Evolutionary conservation across 2,797 vertebrate species (phyloP).

Genomic region (Ptychobarbus kaznakovi): DNA sequence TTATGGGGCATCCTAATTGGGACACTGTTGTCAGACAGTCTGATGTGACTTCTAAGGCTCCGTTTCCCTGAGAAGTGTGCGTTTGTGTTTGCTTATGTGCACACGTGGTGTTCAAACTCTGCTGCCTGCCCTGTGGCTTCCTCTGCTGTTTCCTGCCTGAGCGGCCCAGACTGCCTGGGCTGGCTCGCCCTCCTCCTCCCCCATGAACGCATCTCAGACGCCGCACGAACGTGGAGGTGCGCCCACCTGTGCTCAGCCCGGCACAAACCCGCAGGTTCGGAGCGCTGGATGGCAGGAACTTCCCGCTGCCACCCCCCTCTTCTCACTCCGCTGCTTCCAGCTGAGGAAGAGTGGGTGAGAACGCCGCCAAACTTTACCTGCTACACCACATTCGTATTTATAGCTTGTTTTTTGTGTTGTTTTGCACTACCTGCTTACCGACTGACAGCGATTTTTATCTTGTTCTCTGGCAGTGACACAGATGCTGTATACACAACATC

Average conservation of each 20-base stretch:
- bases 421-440: constrained; percentile 50
- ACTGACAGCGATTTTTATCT: constrained; percentile 56
- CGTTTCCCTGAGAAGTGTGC: constrained; percentile 55
- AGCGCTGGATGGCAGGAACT: constrained; percentile 66
- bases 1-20: constrained; percentile 73
- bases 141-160: constrained; percentile 59
- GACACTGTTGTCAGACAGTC: constrained; percentile 63
- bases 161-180: constrained; percentile 57
- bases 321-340: constrained; percentile 53
- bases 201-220: constrained; percentile 41
- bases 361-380: constrained; percentile 55
- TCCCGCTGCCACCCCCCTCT: constrained; percentile 60
- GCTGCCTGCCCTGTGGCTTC: constrained; percentile 61
- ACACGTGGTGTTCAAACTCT: constrained; percentile 59
- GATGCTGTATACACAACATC: constrained; percentile 35
- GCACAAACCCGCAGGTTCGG: constrained; percentile 57
- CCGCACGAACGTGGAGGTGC: constrained; percentile 62
- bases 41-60: constrained; percentile 61
- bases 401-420: constrained; percentile 33
- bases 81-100: constrained; percentile 62
- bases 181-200: constrained; percentile 29
- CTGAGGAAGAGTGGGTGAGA: constrained; percentile 59
- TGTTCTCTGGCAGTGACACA: constrained; percentile 57
- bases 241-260: constrained; percentile 65
- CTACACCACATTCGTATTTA: constrained; percentile 56